Evolutionary conservation across 1,140 invertebrate species (phyloP).

Genomic region (Megalonaias nervosa): DNA sequence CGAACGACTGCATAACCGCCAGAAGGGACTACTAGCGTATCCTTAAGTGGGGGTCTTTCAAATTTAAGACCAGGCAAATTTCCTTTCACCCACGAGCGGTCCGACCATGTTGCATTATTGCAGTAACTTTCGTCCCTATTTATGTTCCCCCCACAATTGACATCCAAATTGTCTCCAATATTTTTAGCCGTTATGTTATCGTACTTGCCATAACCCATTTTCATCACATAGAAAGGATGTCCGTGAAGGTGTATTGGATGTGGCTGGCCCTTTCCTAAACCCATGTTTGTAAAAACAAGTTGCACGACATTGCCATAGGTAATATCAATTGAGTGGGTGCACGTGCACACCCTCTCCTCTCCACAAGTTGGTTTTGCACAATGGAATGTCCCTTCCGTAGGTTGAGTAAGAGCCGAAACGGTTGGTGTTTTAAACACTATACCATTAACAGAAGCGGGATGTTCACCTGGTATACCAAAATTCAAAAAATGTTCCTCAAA

Average conservation of each 20-base stretch:
- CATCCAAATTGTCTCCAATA: conserved; percentile 43
- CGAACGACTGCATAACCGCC: conserved; percentile 29
- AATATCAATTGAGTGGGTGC: conserved; percentile 29
- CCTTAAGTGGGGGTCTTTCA: conserved; percentile 22
- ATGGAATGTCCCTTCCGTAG: conserved; percentile 37
- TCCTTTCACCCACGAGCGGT: conserved; percentile 47
- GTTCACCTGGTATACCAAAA: conserved; percentile 59
- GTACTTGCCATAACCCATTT: conserved; percentile 69
- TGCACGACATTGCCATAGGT: conserved; percentile 48
- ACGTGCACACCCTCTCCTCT: conserved; percentile 35
- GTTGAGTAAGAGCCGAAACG: conserved; percentile 53
- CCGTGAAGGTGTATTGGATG: conserved; percentile 85
- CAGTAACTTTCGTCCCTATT: conserved; percentile 44
- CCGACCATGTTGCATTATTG: conserved; percentile 54
- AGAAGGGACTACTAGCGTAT: conserved; percentile 24
- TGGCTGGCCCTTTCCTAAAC: conserved; percentile 75
- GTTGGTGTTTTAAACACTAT: conserved; percentile 41
- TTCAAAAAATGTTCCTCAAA: conserved; percentile 59
- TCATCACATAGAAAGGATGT: conserved; percentile 81
- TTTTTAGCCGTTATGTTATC: conserved; percentile 60
- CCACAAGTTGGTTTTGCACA: conserved; percentile 40
- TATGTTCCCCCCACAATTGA: conserved; percentile 46
- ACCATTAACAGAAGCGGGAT: conserved; percentile 58
- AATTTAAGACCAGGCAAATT: conserved; percentile 64
- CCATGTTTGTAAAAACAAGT: conserved; percentile 69